Conservation (phyloP, 2,113 vertebrate species). For the Myotis lucifugus region DNA sequence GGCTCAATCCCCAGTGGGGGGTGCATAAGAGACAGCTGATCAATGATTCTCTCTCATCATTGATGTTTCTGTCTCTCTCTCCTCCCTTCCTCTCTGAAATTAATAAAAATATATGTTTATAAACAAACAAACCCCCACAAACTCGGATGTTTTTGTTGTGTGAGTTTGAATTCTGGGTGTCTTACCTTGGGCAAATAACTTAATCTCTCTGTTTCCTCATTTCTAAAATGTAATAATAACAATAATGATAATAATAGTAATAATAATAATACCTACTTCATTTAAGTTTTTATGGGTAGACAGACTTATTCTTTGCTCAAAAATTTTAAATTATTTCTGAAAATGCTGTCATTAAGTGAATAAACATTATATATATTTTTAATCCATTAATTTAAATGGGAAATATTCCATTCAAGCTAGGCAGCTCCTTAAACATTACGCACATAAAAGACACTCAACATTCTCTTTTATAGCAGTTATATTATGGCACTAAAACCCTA, state of each 20-base stretch:
- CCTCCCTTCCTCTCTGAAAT: no score
- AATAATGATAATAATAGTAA: background rate
- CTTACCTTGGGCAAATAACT: background rate
- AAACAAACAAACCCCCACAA: background rate
- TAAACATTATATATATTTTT: background rate
- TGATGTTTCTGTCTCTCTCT: no score
- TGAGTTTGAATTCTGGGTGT: background rate
- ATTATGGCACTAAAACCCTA: background rate
- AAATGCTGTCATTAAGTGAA: background rate
- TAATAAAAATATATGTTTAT: no score
- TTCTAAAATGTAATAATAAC: constrained; percentile 20
- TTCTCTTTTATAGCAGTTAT: background rate
- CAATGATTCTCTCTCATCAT: no score
- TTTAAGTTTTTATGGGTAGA: background rate
- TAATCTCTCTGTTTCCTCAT: constrained; percentile 21
- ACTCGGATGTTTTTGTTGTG: background rate
- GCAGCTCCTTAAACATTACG: background rate
- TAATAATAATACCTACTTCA: background rate
- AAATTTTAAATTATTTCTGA: background rate
- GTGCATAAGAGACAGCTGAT: no score
- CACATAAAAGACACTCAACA: background rate
- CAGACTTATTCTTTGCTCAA: background rate
- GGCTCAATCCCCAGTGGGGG: no score
- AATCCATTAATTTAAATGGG: background rate
- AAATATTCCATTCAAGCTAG: background rate